Evolutionary conservation across 2,113 vertebrate species (phyloP).

Genomic region (Lipophrys pholis): DNA sequence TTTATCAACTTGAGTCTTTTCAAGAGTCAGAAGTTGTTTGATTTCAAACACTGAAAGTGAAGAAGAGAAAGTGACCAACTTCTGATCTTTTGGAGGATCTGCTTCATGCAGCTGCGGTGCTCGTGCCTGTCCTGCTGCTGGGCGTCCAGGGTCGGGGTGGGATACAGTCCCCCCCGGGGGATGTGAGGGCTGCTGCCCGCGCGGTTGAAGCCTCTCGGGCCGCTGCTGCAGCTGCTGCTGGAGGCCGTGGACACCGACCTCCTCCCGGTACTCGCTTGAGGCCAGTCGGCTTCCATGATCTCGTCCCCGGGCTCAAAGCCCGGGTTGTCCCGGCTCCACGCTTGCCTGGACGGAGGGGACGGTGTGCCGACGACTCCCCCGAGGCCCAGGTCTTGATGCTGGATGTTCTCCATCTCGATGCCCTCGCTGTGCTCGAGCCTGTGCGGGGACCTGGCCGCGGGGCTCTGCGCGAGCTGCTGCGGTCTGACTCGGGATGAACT

Average conservation of each 20-base stretch:
- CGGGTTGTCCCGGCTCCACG: conserved; percentile 95
- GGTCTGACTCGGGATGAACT: conserved; percentile 82
- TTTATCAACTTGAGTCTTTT: too few relatives aligned
- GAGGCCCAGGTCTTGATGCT: conserved; percentile 78
- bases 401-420: conserved; percentile 85
- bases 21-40: too few relatives aligned
- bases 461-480: conserved; percentile 73
- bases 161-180: conserved; percentile 73
- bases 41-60: too few relatives aligned
- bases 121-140: conserved; percentile 77
- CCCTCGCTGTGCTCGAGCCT: conserved; percentile 73
- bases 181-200: conserved; percentile 72
- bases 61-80: conserved; percentile 54
- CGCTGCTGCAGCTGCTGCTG: conserved; percentile 81
- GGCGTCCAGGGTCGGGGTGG: conserved; percentile 77
- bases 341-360: conserved; percentile 90
- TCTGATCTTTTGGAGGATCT: conserved; percentile 82
- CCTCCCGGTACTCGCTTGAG: conserved; percentile 83
- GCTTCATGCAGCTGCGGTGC: conserved; percentile 81
- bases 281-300: conserved; percentile 89
- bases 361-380: conserved; percentile 82
- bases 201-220: conserved; percentile 76
- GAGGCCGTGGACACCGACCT: conserved; percentile 85
- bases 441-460: conserved; percentile 57
- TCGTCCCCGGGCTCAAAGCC: conserved; percentile 93